phyloP scores from a whole-genome alignment of 2,797 vertebrate species.

The Danio aesculapii region DNA sequence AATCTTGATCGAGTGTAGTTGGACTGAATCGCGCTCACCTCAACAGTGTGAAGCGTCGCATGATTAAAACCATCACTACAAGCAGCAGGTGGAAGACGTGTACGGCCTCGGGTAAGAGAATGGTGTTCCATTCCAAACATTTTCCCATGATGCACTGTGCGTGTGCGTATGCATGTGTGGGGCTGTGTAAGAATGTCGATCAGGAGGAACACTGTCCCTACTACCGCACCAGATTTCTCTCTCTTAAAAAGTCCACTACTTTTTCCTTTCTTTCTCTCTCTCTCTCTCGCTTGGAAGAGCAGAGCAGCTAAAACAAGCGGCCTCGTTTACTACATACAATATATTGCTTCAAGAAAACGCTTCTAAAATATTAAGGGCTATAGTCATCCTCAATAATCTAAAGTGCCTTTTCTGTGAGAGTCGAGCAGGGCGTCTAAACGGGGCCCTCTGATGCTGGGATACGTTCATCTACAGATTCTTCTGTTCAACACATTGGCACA shows the following conservation, averaged over 20 bases:
- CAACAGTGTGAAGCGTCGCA: background rate
- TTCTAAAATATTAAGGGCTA: slow-evolving; percentile 50
- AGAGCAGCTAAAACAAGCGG: slow-evolving; percentile 40
- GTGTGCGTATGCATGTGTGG: slow-evolving; percentile 44
- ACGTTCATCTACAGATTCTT: slow-evolving; percentile 5
- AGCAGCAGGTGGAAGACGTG: slow-evolving; percentile 42
- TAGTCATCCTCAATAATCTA: slow-evolving; percentile 34
- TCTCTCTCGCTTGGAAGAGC: slow-evolving; percentile 33
- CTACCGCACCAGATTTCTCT: slow-evolving; percentile 33
- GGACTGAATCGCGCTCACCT: slow-evolving; percentile 11
- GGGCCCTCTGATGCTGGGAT: slow-evolving; percentile 42
- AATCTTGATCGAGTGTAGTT: slow-evolving; percentile 8
- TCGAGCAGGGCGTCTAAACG: slow-evolving; percentile 26
- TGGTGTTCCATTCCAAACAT: slow-evolving; percentile 24
- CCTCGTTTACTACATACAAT: slow-evolving; percentile 43
- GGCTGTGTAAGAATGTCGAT: slow-evolving; percentile 23
- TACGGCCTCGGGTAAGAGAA: slow-evolving; percentile 24
- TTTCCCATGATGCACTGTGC: slow-evolving; percentile 45
- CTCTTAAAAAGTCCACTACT: background rate
- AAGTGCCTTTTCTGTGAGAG: slow-evolving; percentile 47
- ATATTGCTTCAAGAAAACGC: slow-evolving; percentile 61
- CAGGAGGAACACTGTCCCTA: slow-evolving; percentile 4
- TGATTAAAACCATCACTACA: slow-evolving; percentile 33
- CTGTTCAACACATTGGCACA: slow-evolving; percentile 50
- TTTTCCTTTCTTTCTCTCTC: background rate